These are phyloP conservation scores for Pterocles gutturalis DNA, from an alignment of 2,113 vertebrate species.

Conservation along the genomic window DNA sequence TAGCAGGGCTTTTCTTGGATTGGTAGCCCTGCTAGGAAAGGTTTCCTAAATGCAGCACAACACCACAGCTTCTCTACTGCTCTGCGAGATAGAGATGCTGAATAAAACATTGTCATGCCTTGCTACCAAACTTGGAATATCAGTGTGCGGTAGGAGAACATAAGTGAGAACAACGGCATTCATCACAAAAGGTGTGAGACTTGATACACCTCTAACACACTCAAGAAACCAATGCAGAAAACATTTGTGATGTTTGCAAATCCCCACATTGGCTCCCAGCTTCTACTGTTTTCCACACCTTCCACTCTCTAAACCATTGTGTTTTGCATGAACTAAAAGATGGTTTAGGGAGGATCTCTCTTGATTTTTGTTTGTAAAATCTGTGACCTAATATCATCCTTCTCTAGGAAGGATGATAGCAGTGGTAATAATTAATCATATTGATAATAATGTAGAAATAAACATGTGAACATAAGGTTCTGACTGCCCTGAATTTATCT, in stretches of 20 bases:
- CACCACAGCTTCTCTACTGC: not conserved
- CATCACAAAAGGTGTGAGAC: not conserved
- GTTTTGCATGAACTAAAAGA: not conserved
- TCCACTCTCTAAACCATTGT: accelerated
- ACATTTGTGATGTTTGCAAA: not conserved
- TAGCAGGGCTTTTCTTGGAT: not conserved
- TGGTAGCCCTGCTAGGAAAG: not conserved
- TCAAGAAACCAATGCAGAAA: not conserved
- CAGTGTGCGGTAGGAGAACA: accelerated
- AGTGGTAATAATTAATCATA: not conserved
- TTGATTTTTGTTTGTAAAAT: not conserved
- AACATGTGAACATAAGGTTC: not conserved
- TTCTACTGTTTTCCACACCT: not conserved
- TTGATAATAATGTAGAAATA: not conserved
- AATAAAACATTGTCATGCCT: not conserved
- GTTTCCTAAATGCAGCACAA: not conserved
- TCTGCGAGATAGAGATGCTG: not conserved
- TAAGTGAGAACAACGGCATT: not conserved
- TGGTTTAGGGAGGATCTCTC: not conserved
- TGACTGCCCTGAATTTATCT: not conserved
- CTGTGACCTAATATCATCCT: not conserved
- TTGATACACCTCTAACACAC: not conserved
- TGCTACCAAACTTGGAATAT: not conserved
- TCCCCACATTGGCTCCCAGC: accelerated
- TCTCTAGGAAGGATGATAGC: not conserved